These are phyloP conservation scores for Melinopterus prodromus DNA, from an alignment of 2,888 invertebrate genomes.

Conservation along the genomic window DNA sequence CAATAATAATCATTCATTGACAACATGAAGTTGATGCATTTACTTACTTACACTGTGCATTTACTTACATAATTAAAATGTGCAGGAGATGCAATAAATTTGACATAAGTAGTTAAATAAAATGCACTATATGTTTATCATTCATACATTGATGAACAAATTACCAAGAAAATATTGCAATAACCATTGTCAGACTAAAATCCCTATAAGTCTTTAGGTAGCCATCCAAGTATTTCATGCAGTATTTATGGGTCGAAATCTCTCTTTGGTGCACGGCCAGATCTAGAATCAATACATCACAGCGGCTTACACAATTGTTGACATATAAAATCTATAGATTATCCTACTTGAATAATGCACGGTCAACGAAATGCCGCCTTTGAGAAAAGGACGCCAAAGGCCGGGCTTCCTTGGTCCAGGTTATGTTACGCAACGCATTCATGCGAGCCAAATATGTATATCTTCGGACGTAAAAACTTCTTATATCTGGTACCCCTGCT, in stretches of 20 bases:
- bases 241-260: neutral
- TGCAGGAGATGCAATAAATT: too few relatives aligned
- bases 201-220: neutral
- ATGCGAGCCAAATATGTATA: neutral
- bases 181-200: neutral
- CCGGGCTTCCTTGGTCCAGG: neutral
- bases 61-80: too few relatives aligned
- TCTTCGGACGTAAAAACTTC: neutral
- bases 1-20: too few relatives aligned
- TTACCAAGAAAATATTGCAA: neutral
- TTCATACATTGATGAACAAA: neutral
- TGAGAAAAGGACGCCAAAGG: neutral
- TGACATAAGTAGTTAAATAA: too few relatives aligned
- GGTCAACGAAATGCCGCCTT: conserved; percentile 11
- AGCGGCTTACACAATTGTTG: conserved; percentile 40
- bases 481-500: neutral
- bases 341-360: conserved; percentile 35
- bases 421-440: neutral
- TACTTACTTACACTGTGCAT: too few relatives aligned
- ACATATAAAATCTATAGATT: conserved; percentile 40
- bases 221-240: neutral
- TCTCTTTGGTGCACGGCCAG: neutral
- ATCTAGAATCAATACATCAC: conserved; percentile 34
- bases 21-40: too few relatives aligned
- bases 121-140: too few relatives aligned